Base-by-base conservation (phyloP, 2,888 invertebrate species). In the Lycophotia porphyrea region DNA sequence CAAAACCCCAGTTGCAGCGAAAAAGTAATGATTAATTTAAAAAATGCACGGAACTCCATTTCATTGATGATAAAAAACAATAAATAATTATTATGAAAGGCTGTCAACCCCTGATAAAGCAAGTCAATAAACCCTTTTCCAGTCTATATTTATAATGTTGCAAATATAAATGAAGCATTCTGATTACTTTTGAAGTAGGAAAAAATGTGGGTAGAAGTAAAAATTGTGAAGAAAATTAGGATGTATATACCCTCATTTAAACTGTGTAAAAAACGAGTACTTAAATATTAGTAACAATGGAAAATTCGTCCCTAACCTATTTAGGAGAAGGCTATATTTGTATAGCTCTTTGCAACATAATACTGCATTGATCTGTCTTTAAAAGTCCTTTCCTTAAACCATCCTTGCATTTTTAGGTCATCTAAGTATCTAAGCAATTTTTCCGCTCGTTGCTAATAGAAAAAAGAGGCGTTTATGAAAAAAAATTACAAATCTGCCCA, bases 101-200 rank as follows among this genome's bases (percentile, higher is more conserved):
- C 58, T 68, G 44, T 47, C 42, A 49, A 82, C 67, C 49, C 60
- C 15, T 66, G 82, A 77, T 69, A 82, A 64, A 49, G 31, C 11
- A 24, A 60, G 83, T 79, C 79, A 69, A 52, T 36, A 65, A 74
- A 77, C 82, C 77, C 55, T 27, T 49, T 42, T 18, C 15, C 76
- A 34, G 55, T 36, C 36, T 79, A 76, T 79, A 64, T 82, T 82
- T 77, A 52, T 60, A 42, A 15, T 39, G 15, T 81, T 66, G 65
- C 36, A 31, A 78, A 81, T 73, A n/a, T 39, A 31, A 58, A 2
- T 49, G 1, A 52, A 31, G 15, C 5, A 1, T 77, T 36, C 3
- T n/a, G 34, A 42, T 60, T 49, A 34, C 0, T 47, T 47, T 76
- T 52, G 1, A 24, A 79, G 44, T 66, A 47, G 0, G 13, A 4